phyloP scores from a whole-genome alignment of 2,797 vertebrate genomes.

The Carduelis carduelis region DNA sequence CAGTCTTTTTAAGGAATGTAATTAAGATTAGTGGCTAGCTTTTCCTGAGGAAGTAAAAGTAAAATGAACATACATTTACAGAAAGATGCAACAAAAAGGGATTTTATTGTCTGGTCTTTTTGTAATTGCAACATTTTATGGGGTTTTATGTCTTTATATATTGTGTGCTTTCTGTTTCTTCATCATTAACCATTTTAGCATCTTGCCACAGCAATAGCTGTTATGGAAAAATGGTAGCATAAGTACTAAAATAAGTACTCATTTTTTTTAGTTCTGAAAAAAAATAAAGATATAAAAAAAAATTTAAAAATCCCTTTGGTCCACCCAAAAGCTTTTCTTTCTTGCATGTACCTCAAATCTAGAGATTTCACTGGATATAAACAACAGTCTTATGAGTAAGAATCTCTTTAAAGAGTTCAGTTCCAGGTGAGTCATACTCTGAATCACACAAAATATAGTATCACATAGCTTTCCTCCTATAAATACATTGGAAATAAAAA shows the following conservation, averaged over 20 bases:
- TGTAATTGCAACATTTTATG: background rate
- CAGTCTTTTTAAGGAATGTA: conserved; percentile 1
- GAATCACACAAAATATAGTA: conserved; percentile 24
- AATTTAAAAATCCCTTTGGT: background rate
- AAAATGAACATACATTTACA: conserved; percentile 15
- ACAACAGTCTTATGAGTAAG: background rate
- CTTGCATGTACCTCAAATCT: background rate
- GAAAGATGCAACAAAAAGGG: background rate
- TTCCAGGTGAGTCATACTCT: conserved; percentile 24
- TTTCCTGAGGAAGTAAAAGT: background rate
- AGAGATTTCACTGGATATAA: background rate
- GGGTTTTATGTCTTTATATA: background rate
- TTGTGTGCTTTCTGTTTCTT: background rate
- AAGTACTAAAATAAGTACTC: background rate
- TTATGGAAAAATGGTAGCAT: background rate
- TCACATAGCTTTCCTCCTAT: conserved; percentile 14
- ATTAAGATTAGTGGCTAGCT: conserved; percentile 38
- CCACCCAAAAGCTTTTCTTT: background rate
- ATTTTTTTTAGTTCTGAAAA: background rate
- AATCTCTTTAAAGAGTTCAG: background rate
- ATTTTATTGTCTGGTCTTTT: conserved; percentile 19
- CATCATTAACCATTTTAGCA: background rate
- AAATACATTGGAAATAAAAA: background rate
- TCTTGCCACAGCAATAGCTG: background rate
- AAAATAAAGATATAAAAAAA: background rate